Conservation (phyloP, 2,113 vertebrate species). For the Pachyramphus minor region DNA sequence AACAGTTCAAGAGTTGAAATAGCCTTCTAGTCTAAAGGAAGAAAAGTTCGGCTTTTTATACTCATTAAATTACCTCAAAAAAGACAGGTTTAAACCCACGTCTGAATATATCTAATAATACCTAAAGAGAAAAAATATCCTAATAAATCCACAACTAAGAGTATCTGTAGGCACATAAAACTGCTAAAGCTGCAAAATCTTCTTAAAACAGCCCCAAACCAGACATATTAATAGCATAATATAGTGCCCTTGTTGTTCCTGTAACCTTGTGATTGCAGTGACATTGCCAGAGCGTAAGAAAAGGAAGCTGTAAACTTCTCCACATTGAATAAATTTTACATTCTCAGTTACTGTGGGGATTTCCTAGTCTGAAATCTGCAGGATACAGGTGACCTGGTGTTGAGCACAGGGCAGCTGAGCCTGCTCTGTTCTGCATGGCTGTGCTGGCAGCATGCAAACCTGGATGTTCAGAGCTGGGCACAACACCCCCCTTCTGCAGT, state of each 20-base stretch:
- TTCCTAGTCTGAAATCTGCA: background rate
- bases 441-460: background rate
- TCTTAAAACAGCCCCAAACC: background rate
- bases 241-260: background rate
- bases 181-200: constrained; percentile 40
- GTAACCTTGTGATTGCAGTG: constrained; percentile 7
- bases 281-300: background rate
- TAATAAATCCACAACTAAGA: constrained; percentile 35
- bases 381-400: background rate
- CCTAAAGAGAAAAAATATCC: constrained; percentile 28
- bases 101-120: constrained; percentile 8
- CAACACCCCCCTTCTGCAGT: background rate
- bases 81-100: background rate
- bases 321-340: background rate
- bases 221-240: background rate
- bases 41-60: background rate
- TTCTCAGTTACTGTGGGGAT: background rate
- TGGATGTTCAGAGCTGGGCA: background rate
- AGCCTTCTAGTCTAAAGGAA: background rate
- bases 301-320: background rate
- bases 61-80: background rate
- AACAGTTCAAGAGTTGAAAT: background rate
- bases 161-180: constrained; percentile 38
- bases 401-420: background rate
- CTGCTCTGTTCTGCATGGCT: background rate